Base-by-base conservation (phyloP, 2,113 vertebrate genomes). In the Thamnaconus septentrionalis region DNA sequence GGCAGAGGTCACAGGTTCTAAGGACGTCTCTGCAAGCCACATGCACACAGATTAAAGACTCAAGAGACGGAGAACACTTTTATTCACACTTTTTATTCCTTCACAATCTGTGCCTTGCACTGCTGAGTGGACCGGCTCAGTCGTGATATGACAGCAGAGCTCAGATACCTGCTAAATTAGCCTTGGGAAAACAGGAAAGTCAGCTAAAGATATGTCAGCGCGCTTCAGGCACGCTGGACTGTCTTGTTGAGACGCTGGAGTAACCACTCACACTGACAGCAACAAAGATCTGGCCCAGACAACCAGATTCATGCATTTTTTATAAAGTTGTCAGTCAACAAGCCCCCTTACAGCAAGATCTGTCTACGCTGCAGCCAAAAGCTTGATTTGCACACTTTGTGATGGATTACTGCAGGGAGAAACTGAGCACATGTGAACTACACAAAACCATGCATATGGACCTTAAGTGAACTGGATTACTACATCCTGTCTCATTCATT, bases 1-100 rank as follows among this genome's bases (percentile, higher is more conserved):
- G 62, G 39, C 59, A 76, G 61, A 73, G 79, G 62, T 79, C 69
- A 59, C 12, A 47, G 71, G 49, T 79, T 75, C 69, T 49, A 59
- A 59, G 43, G 64, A 46, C 53, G 76, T 78, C 44, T 75, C 63
- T 56, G 54, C 61, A 61, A 73, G 65, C 42, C 11, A 31, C 2
- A 43, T 7, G 45, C 56, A 57, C 4, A 39, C 3, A 18, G 43
- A 3, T 47, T 45, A 52, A 3, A 54, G 42, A 50, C 9, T 48
- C 6, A 1, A 56, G 40, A 6, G 40, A 6, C 40, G 43, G 40
- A n/a, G 48, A 11, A 50, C 10, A 50, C 48, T 5, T 11, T 5
- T n/a, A 48, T 8, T 10, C 11, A 10, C 3, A 31, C 18, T 31
- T 31, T 31, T 31, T 31, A 31, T 31, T 31, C 18, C 18, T 2